Evolutionary conservation across 2,888 invertebrate species (phyloP), one percentile per base, ranked within the genome.

Genomic region (Drosophila atripex): DNA sequence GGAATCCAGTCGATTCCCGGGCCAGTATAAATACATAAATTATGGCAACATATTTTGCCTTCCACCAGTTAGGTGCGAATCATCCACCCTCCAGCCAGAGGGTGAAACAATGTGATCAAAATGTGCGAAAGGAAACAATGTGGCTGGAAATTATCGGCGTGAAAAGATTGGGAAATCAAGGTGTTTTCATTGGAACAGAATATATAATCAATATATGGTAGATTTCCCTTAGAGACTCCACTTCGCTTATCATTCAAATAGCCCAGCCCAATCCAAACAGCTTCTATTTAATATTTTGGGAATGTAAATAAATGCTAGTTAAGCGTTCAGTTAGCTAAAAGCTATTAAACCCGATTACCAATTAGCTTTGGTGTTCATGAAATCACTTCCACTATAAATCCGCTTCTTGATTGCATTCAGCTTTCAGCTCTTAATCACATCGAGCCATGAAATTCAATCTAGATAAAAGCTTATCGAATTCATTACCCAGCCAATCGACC

Each of bases 1-100:
- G 25, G 55, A 43, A 55, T 68, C 47, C 11, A 43, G 47, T 55
- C 7, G 46, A 30, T 25, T 9, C 12, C 5, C 7, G 32, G 35
- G 47, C 14, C 23, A 32, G 69, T 18, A 45, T 38, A 39, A 50
- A 57, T 66, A 69, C 49, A 66, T 66, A 66, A 66, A 50, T 50
- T 45, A 66, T 69, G 69, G 28, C 66, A 66, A 68, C 69, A 68
- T 68, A 55, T 55, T 65, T 49, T 14, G 47, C 43, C 51, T 12
- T 41, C 21, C 32, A 7, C 23, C 41, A 35, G 32, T 16, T 47
- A 55, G 46, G 39, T 46, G 47, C 41, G 28, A 49, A 52, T 65
- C 28, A 16, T n/a, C 43, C 14, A 9, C 23, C 11, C 47, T 3
- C 14, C 11, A 16, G 3, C 49, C 30, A 2, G 16, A 18, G 35